Base-by-base conservation (phyloP, 2,888 invertebrate species). In the Coelinius sp. region DNA sequence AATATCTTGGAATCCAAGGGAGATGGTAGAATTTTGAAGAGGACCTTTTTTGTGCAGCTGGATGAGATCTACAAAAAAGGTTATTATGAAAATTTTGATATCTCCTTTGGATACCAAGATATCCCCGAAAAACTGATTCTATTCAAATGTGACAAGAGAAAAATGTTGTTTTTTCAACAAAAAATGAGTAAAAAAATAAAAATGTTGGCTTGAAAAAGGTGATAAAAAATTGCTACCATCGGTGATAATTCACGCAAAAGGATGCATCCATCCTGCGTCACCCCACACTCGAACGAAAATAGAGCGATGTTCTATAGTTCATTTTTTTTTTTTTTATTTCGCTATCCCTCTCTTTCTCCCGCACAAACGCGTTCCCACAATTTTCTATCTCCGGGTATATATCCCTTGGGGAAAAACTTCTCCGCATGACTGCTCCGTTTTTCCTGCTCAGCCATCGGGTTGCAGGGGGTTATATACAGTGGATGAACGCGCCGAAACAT, bases 211-310 rank as follows among this genome's bases (percentile, higher is more conserved):
- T 25, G 10, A 65, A 56, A 70, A 70, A 71, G 76, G 14, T 14
- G 56, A 69, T 68, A 70, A 68, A 70, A 67, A 66, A 69, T 53
- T 66, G 71, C 63, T 75, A 73, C 77, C 70, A 75, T 56, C 66
- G 76, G 78, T 77, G 79, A 84, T 86, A 86, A 85, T 81, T 86
- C 82, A 86, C 78, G 81, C 79, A 77, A 84, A 87, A 86, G 86
- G 86, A 86, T 84, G 79, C 85, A 85, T 86, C 81, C 80, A 85
- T 84, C 81, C 81, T 80, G 75, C 31, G 62, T 52, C 27, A 53
- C 56, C 53, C 73, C 27, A 64, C 24, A 38, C 62, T 67, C 53
- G 56, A 53, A 56, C 68, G 17, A 59, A 59, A 59, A 44, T 59
- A 56, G 63, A 63, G 24, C 41, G 38, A n/a, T 44, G 8, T 17